Evolutionary conservation across 2,888 invertebrate genomes (phyloP).

Genomic region (Amaurobius ferox): DNA sequence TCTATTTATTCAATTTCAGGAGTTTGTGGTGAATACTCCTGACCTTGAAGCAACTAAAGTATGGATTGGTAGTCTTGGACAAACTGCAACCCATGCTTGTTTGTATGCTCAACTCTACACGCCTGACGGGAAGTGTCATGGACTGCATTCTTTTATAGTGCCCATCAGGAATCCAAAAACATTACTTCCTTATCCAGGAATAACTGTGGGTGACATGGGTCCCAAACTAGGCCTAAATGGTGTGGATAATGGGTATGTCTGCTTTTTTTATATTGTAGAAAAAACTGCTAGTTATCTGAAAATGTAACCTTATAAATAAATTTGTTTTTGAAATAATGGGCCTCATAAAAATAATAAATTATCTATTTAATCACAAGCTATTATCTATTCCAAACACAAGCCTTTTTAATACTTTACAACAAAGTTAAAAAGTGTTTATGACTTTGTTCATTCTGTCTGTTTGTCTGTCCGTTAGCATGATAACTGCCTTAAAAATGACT

Average conservation of each 20-base stretch:
- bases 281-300: no score
- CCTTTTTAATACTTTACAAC: no score
- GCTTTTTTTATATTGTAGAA: no score
- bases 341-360: no score
- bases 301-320: no score
- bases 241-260: constrained; percentile 91
- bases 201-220: constrained; percentile 93
- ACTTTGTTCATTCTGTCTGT: no score
- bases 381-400: no score
- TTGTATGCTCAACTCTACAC: constrained; percentile 91
- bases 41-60: constrained; percentile 87
- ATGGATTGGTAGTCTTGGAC: constrained; percentile 89
- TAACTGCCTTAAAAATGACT: no score
- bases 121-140: constrained; percentile 86
- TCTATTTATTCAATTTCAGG: constrained; percentile 76
- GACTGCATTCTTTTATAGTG: constrained; percentile 91
- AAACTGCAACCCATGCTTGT: constrained; percentile 88
- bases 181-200: constrained; percentile 85
- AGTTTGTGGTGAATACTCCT: constrained; percentile 86
- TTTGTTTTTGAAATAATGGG: no score
- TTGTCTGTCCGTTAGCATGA: no score
- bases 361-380: no score
- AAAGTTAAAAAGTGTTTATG: no score
- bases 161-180: constrained; percentile 87
- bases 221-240: constrained; percentile 94